Conservation (phyloP, 2,113 vertebrate species). For the Aegithalos caudatus region DNA sequence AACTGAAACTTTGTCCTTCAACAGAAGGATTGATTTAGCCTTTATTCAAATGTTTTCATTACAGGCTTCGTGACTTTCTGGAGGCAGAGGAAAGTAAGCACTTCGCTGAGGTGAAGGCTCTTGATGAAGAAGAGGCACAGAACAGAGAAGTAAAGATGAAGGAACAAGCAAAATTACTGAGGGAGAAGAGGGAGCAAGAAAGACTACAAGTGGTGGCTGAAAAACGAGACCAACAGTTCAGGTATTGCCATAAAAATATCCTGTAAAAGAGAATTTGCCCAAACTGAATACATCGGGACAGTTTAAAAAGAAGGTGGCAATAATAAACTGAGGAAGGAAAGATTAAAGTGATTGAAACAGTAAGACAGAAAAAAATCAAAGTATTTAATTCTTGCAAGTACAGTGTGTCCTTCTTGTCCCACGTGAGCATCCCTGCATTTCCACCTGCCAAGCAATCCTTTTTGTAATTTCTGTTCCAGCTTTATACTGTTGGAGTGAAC, state of each 20-base stretch:
- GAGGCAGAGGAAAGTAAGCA: conserved; percentile 79
- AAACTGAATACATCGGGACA: background rate
- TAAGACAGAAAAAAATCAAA: background rate
- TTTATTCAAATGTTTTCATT: background rate
- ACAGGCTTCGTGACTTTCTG: conserved; percentile 82
- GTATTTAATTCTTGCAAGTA: background rate
- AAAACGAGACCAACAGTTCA: conserved; percentile 87
- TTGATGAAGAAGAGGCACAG: conserved; percentile 68
- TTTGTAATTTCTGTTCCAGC: background rate
- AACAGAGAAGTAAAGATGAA: conserved; percentile 79
- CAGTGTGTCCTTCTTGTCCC: background rate
- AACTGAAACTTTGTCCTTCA: background rate
- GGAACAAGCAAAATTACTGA: conserved; percentile 70
- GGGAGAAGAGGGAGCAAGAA: conserved; percentile 79
- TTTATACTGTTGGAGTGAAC: background rate
- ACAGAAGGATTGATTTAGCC: background rate
- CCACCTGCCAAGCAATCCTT: background rate
- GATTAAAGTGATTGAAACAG: background rate
- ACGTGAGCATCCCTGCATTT: background rate
- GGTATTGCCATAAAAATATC: conserved; percentile 62
- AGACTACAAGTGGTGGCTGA: conserved; percentile 77
- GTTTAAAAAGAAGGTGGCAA: background rate
- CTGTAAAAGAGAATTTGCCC: background rate
- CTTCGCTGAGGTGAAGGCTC: conserved; percentile 73
- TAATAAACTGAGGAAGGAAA: background rate